These are phyloP conservation scores for Notiomystis cincta DNA, from an alignment of 2,113 vertebrate genomes.

Conservation along the genomic window DNA sequence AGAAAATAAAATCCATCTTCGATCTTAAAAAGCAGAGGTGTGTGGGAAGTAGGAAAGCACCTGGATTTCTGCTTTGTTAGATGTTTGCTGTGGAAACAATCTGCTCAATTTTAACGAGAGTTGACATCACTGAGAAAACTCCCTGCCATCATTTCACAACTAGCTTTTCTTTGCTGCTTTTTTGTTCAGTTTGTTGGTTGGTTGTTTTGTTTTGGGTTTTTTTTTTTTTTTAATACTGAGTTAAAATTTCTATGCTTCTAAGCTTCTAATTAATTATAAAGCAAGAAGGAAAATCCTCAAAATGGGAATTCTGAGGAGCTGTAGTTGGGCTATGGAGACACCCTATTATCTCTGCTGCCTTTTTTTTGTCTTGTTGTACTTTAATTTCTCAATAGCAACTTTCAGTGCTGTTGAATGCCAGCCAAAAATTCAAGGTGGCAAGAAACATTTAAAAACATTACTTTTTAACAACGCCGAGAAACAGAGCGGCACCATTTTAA, in stretches of 20 bases:
- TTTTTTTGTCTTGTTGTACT: fast-evolving
- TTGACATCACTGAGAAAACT: conserved; percentile 56
- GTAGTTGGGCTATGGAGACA: neutral
- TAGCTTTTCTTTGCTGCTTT: neutral
- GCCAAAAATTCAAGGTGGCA: conserved; percentile 63
- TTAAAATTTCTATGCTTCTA: neutral
- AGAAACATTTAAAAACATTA: conserved; percentile 62
- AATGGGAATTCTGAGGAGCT: neutral
- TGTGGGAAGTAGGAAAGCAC: conserved; percentile 18
- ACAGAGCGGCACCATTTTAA: conserved; percentile 71
- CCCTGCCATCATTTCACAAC: neutral
- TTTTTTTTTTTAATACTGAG: neutral
- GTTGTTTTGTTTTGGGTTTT: neutral
- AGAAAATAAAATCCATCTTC: neutral
- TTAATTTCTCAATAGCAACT: neutral
- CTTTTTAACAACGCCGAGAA: conserved; percentile 72
- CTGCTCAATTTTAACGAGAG: conserved; percentile 33
- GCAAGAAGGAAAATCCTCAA: neutral
- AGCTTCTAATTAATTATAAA: neutral
- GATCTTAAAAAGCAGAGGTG: neutral
- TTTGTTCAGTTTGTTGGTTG: too few relatives aligned
- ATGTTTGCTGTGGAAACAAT: conserved; percentile 65
- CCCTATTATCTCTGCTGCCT: neutral
- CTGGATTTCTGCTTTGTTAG: conserved; percentile 39
- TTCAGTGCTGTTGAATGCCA: neutral